A percentile compares a stretch with the other conserved stretches of the same genome.
Evolutionary conservation across 2,797 vertebrate genomes (phyloP).

Genomic region (Urophycis tenuis): DNA sequence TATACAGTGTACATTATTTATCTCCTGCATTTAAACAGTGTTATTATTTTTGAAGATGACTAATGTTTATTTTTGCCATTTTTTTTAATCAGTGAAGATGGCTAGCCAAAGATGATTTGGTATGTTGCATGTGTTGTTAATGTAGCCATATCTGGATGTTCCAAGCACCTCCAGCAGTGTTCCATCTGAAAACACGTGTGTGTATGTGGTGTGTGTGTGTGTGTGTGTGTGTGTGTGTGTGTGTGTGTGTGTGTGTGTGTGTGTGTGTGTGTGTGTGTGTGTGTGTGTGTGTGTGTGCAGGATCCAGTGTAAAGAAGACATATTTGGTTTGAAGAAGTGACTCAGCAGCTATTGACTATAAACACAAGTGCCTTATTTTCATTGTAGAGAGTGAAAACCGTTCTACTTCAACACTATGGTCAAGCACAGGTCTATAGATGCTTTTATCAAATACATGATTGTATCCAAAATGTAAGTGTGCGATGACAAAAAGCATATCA

Average conservation of each 20-base stretch:
- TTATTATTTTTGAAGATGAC: conserved; percentile 33
- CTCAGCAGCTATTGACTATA: conserved; percentile 58
- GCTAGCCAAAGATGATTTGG: conserved; percentile 53
- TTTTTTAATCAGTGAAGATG: conserved; percentile 38
- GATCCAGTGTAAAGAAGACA: neutral
- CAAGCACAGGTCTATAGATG: conserved; percentile 2
- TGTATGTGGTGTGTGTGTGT: neutral
- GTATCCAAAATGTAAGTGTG: neutral
- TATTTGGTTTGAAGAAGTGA: conserved; percentile 33
- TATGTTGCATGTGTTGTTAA: conserved; percentile 56
- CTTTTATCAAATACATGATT: neutral
- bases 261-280: conserved; percentile 3
- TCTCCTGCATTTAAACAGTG: conserved; percentile 43
- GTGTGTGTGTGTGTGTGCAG: neutral
- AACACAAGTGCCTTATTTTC: conserved; percentile 63
- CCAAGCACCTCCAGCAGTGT: neutral
- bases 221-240: conserved; percentile 1
- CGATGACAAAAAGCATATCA: neutral
- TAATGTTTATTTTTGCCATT: conserved; percentile 55
- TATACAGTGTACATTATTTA: conserved; percentile 39
- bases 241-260: conserved; percentile 5
- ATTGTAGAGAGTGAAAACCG: conserved; percentile 23
- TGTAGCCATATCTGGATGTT: conserved; percentile 41
- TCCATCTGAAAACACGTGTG: neutral
- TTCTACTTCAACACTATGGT: conserved; percentile 31